Base-by-base conservation (phyloP, 2,888 invertebrate genomes). In the Pyrrhia umbra region DNA sequence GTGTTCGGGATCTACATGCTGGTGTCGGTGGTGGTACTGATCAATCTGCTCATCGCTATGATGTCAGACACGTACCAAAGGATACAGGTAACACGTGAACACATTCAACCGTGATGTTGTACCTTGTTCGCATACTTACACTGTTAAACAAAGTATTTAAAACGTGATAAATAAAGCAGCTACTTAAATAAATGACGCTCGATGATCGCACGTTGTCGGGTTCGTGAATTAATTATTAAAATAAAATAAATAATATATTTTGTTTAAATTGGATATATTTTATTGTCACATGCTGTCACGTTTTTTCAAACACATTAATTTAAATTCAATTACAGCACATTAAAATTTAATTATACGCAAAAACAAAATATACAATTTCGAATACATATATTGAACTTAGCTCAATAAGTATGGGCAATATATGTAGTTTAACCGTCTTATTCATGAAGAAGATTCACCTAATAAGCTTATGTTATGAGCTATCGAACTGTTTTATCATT, bases 61-160 rank as follows among this genome's bases (percentile, higher is more conserved):
- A 99, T 99, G 99, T 99, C 99, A 90, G 99, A 99, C 96, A 99
- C 99, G 69, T 99, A 99, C 94, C 99, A 99, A 93, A 96, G 99
- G 90, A 99, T 99, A 90, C 99, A 99, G 96, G 98, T 97, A 96
- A 96, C 94, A 60, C 77, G 77, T 80, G 75, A 73, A 62, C 71
- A 63, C 52, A 68, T 37, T 68, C 55, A 77, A 61, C 59, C 61
- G 58, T 62, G 50, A 20, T 43, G 47, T 45, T 46, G 42, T 45
- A 50, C 58, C 54, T 47, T 68, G 50, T 67, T 68, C 45, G 78
- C 76, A 85, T 69, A 63, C 15, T 55, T 52, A 50, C 73, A 78
- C 76, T 37, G 2, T 20, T 57, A 27, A 68, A 68, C 56, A 57
- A 71, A 61, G 27, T 47, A 20, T 30, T 40, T 20, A 46, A 75